Conservation (phyloP, 2,113 vertebrate species). For the Argyrosomus japonicus region DNA sequence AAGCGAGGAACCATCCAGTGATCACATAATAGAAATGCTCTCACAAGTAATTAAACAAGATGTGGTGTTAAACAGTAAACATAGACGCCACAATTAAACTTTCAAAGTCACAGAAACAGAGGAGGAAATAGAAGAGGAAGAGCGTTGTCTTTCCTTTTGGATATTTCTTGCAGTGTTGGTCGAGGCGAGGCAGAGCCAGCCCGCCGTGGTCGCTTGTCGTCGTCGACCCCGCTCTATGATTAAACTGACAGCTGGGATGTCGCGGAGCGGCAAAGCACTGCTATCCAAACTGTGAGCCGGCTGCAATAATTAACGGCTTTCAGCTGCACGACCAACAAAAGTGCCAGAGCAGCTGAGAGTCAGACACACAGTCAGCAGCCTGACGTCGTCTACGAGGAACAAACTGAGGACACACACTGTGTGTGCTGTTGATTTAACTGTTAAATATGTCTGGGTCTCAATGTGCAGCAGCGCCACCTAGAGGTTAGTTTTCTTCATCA, state of each 20-base stretch:
- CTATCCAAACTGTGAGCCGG: slow-evolving; percentile 65
- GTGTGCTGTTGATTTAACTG: neutral
- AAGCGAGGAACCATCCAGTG: no score
- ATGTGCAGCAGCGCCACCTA: no score
- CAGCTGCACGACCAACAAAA: slow-evolving; percentile 16
- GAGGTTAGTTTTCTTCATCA: no score
- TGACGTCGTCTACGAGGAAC: neutral
- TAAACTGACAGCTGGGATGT: slow-evolving; percentile 68
- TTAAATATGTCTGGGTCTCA: neutral
- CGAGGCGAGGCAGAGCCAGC: neutral
- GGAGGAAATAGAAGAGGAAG: no score
- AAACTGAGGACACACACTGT: slow-evolving; percentile 11
- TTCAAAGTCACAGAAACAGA: no score
- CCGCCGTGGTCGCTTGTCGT: neutral
- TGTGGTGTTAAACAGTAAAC: no score
- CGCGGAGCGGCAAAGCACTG: slow-evolving; percentile 59
- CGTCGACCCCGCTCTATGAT: slow-evolving; percentile 54
- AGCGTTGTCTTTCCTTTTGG: neutral
- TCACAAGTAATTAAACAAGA: no score
- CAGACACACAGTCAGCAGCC: slow-evolving; percentile 39
- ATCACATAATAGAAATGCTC: no score
- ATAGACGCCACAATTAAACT: no score
- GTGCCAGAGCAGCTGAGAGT: slow-evolving; percentile 63
- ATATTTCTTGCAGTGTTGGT: slow-evolving; percentile 14
- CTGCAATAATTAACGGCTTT: slow-evolving; percentile 64